Evolutionary conservation across 1,140 invertebrate genomes (phyloP), one percentile per base, ranked within the genome.

Genomic region (Drosophila rhopaloa): DNA sequence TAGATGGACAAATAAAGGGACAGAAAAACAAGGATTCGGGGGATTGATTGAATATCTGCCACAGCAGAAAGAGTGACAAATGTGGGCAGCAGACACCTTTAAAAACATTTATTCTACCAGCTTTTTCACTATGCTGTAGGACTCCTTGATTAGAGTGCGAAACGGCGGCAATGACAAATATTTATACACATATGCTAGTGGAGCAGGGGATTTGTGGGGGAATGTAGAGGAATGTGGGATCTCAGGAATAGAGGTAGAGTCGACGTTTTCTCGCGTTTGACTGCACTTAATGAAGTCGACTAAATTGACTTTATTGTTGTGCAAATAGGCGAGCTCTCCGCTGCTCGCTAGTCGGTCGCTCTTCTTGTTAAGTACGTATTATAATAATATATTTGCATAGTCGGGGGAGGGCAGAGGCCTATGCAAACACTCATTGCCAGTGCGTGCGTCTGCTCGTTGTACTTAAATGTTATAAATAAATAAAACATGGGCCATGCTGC

Each of bases 301-400:
- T 88, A 88, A 88, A 88, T 88, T 88, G 83, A 88, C 79, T 88
- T 89, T 88, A 88, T 88, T 88, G 75, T 77, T 82, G 76, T 73
- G 76, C 83, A 88, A 88, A 88, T 88, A 88, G 83, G 79, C 83
- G 60, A 56, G 68, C 68, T 57, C 68, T 51, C 59, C 47, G 32
- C 48, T 40, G 41, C 43, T 50, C 55, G 9, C 68, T 40, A 60
- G 48, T 51, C 50, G 70, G 38, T 67, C 53, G 58, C 51, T 44
- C 51, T 59, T 56, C 73, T 70, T 27, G 61, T 86, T 88, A 86
- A 88, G 83, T 88, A 72, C 75, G 84, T 86, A 83, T 88, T 88
- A 88, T 80, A 80, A 79, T 81, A 81, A 81, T 73, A 77, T 89
- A 83, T 88, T 82, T 86, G 83, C 76, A 79, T 73, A 68, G 53